These are phyloP conservation scores for Redunca redunca DNA, from an alignment of 2,113 vertebrate genomes.

Conservation along the genomic window DNA sequence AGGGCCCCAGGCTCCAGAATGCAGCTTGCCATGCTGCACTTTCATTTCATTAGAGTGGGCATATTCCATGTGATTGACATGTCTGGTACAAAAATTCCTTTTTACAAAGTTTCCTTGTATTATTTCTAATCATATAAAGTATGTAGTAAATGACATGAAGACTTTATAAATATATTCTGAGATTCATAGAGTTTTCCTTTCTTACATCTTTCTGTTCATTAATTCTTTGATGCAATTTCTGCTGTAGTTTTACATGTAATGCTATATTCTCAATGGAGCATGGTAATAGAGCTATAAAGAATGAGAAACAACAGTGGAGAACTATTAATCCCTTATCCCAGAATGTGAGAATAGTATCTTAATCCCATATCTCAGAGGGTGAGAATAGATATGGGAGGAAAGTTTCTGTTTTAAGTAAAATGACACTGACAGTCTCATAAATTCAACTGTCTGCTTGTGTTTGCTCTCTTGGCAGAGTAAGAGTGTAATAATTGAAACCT, in stretches of 20 bases:
- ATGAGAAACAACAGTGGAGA: constrained; percentile 61
- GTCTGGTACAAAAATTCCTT: constrained; percentile 32
- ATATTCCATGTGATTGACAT: not conserved
- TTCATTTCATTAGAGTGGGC: not conserved
- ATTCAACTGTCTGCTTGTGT: constrained; percentile 54
- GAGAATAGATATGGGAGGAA: constrained; percentile 47
- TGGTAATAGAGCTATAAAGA: constrained; percentile 62
- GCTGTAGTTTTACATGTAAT: constrained; percentile 59
- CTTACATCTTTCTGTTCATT: constrained; percentile 59
- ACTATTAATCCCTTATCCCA: constrained; percentile 58
- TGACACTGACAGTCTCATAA: constrained; percentile 49
- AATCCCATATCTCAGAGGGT: constrained; percentile 56
- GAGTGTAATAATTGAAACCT: constrained; percentile 56
- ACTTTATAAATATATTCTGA: constrained; percentile 45
- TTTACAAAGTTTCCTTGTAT: not conserved
- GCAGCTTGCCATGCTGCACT: not conserved
- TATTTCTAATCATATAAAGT: constrained; percentile 50
- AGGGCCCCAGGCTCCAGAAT: not conserved
- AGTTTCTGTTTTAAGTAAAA: constrained; percentile 58
- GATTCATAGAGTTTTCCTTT: constrained; percentile 43
- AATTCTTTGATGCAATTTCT: constrained; percentile 61
- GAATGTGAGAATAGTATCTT: constrained; percentile 59
- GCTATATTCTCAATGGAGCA: constrained; percentile 57
- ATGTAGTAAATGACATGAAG: constrained; percentile 38
- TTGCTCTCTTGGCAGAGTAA: constrained; percentile 42